These are phyloP conservation scores for Onychostoma macrolepis DNA, from an alignment of 2,113 vertebrate genomes.

Conservation along the genomic window DNA sequence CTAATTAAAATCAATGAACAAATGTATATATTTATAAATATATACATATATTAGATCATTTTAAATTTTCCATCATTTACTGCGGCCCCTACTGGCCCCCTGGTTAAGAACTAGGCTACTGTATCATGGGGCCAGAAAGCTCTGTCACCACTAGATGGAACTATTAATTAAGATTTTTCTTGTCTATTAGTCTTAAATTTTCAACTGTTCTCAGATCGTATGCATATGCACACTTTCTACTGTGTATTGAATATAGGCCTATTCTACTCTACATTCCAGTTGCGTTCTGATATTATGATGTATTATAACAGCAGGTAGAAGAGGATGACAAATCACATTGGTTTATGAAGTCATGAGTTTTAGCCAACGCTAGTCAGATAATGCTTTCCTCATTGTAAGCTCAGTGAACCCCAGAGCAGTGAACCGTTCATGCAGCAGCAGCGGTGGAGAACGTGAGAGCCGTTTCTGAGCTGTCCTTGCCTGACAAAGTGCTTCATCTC, in stretches of 20 bases:
- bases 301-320: not conserved
- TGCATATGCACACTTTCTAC: not conserved
- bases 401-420: slow-evolving; percentile 35
- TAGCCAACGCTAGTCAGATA: not conserved
- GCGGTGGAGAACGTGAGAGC: slow-evolving; percentile 62
- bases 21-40: too few species aligned
- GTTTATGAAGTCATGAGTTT: slow-evolving; percentile 25
- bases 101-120: not conserved
- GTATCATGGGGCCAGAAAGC: not conserved
- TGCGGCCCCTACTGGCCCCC: not conserved
- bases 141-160: not conserved
- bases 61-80: not conserved
- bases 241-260: not conserved
- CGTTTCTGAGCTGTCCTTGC: slow-evolving; percentile 65
- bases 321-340: slow-evolving; percentile 4
- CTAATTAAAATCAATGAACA: not conserved
- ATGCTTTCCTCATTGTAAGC: slow-evolving; percentile 22
- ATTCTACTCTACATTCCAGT: not conserved
- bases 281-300: not conserved
- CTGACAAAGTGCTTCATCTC: slow-evolving; percentile 61
- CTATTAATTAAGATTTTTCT: not conserved
- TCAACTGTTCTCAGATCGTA: not conserved
- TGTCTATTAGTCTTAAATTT: not conserved
- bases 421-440: slow-evolving; percentile 27
- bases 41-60: too few species aligned